phyloP scores from a whole-genome alignment of 2,113 vertebrate species.

The Octodon degus region DNA sequence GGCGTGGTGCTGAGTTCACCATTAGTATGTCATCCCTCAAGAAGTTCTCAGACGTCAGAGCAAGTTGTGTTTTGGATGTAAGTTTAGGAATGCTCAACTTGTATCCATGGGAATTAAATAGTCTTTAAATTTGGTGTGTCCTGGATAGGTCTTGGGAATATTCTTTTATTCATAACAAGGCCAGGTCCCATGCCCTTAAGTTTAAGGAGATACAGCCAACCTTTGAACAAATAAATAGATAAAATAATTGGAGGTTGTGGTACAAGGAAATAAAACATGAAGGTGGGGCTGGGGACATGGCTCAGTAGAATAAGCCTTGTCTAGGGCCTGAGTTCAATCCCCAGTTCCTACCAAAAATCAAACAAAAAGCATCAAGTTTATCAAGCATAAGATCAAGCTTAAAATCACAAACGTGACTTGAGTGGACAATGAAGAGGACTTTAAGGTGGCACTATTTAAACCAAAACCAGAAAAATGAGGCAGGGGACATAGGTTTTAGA shows the following conservation, averaged over 20 bases:
- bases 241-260: background rate
- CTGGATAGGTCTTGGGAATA: background rate
- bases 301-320: too few species aligned
- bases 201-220: background rate
- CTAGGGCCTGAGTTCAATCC: too few species aligned
- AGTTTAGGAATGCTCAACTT: background rate
- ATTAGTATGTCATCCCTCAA: background rate
- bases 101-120: background rate
- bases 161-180: background rate
- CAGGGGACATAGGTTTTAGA: background rate
- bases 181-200: background rate
- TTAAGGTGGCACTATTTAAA: background rate
- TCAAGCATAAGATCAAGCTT: background rate
- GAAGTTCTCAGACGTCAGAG: background rate
- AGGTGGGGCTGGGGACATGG: too few species aligned
- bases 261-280: background rate
- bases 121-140: background rate
- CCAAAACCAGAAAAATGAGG: background rate
- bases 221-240: background rate
- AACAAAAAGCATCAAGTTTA: too few species aligned
- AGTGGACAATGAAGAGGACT: background rate
- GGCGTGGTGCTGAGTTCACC: background rate
- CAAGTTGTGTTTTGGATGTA: background rate
- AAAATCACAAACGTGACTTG: background rate
- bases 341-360: too few species aligned